Conservation (phyloP, 1,140 invertebrate genomes). For the Tachypleus tridentatus region DNA sequence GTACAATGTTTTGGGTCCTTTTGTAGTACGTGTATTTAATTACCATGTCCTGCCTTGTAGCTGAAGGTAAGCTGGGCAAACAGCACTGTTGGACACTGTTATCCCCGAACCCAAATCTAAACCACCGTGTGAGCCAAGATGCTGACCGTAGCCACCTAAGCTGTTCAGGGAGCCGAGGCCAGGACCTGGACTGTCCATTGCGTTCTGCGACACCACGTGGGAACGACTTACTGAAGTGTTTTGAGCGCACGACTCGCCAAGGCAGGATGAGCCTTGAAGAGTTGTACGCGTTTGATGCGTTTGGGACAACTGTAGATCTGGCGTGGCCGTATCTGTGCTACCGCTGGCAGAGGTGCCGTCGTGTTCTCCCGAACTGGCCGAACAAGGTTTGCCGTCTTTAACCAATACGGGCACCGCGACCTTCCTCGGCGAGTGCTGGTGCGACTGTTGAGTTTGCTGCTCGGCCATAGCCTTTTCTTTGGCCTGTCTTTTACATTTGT, state of each 20-base stretch:
- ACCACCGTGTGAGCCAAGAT: slow-evolving; percentile 30
- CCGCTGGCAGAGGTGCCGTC: slow-evolving; percentile 1
- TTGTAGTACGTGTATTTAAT: slow-evolving; percentile 27
- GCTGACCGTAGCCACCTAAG: slow-evolving; percentile 39
- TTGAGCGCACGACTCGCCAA: slow-evolving; percentile 15
- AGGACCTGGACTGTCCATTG: slow-evolving; percentile 8
- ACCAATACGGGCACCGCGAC: slow-evolving; percentile 88
- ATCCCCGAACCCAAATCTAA: slow-evolving; percentile 16
- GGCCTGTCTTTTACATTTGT: slow-evolving; percentile 48
- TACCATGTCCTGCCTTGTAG: slow-evolving; percentile 77
- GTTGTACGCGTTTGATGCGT: too few species aligned
- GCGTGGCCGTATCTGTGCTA: too few species aligned
- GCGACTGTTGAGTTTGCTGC: slow-evolving; percentile 38
- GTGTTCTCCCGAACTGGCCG: slow-evolving; percentile 28
- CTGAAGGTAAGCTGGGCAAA: slow-evolving; percentile 64
- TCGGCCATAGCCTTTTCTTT: slow-evolving; percentile 45
- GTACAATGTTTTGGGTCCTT: too few species aligned
- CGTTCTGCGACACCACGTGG: slow-evolving; percentile 5
- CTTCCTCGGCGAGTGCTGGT: slow-evolving; percentile 43
- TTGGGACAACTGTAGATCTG: too few species aligned
- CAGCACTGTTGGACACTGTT: slow-evolving; percentile 28
- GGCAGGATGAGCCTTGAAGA: not conserved
- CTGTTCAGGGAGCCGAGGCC: slow-evolving; percentile 15
- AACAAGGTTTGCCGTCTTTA: slow-evolving; percentile 85
- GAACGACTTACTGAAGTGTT: slow-evolving; percentile 5